Percentiles rank a stretch among this genome's conserved stretches.
Conservation (phyloP, 2,888 invertebrate species). For the Drosophila mayaguana region DNA sequence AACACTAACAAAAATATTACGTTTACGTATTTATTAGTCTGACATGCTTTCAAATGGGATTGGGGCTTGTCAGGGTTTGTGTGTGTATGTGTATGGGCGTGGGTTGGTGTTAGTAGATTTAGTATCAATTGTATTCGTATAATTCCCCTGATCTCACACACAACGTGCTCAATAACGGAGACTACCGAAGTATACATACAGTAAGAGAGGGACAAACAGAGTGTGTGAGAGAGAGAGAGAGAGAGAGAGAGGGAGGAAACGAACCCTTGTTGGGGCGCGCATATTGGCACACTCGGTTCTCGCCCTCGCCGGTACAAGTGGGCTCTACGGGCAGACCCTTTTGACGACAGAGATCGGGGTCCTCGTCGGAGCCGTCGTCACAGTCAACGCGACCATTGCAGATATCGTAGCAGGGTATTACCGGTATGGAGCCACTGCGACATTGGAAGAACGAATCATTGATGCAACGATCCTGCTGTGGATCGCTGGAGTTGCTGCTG, state of each 20-base stretch:
- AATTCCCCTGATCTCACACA: constrained; percentile 7
- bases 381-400: constrained; percentile 87
- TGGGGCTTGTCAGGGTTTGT: background rate
- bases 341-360: constrained; percentile 45
- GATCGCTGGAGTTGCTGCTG: background rate
- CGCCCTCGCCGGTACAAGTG: constrained; percentile 14
- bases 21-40: constrained; percentile 1
- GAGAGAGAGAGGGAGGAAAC: constrained; percentile 20
- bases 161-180: constrained; percentile 8
- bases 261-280: constrained; percentile 16
- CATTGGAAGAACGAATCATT: constrained; percentile 11
- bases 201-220: background rate
- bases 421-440: constrained; percentile 79
- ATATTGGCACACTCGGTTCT: constrained; percentile 14
- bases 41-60: constrained; percentile 4
- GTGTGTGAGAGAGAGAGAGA: background rate
- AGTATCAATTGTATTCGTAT: background rate
- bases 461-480: background rate
- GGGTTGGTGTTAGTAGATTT: background rate
- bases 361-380: constrained; percentile 88
- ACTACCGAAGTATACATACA: background rate
- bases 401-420: constrained; percentile 86
- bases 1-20: background rate
- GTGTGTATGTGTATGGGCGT: background rate
- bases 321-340: background rate